These are phyloP conservation scores for Chaunax sp. DNA, from an alignment of 2,797 vertebrate species.

Conservation along the genomic window DNA sequence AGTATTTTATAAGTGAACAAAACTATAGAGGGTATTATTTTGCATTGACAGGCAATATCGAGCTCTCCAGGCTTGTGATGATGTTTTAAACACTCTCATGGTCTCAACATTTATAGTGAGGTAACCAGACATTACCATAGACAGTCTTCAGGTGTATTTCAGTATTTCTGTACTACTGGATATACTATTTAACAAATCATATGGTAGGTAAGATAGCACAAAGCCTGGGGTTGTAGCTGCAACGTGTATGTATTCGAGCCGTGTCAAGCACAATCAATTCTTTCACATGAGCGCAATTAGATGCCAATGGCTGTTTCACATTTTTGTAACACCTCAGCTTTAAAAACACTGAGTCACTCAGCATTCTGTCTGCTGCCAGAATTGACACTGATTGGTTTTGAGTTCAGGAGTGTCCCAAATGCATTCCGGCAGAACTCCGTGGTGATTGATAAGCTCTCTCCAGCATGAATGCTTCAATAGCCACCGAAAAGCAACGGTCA, in stretches of 20 bases:
- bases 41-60: neutral
- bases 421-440: constrained; percentile 41
- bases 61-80: neutral
- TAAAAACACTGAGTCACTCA: constrained; percentile 59
- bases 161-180: constrained; percentile 13
- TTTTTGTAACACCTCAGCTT: constrained; percentile 60
- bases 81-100: neutral
- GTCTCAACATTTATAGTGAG: neutral
- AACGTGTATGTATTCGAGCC: constrained; percentile 28
- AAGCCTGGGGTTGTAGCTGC: constrained; percentile 45
- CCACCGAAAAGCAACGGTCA: constrained; percentile 18
- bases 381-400: constrained; percentile 57
- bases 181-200: constrained; percentile 33
- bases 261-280: constrained; percentile 62
- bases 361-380: constrained; percentile 55
- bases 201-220: constrained; percentile 22
- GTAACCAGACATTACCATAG: neutral
- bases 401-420: constrained; percentile 47
- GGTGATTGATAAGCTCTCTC: constrained; percentile 30
- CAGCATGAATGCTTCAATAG: constrained; percentile 10
- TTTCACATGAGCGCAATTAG: constrained; percentile 24
- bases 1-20: constrained; percentile 8
- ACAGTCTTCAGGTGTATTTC: neutral
- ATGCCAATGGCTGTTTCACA: constrained; percentile 61
- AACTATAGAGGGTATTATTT: neutral